These are phyloP conservation scores for Epinephelus awoara DNA, from an alignment of 2,797 vertebrate species.

Conservation along the genomic window DNA sequence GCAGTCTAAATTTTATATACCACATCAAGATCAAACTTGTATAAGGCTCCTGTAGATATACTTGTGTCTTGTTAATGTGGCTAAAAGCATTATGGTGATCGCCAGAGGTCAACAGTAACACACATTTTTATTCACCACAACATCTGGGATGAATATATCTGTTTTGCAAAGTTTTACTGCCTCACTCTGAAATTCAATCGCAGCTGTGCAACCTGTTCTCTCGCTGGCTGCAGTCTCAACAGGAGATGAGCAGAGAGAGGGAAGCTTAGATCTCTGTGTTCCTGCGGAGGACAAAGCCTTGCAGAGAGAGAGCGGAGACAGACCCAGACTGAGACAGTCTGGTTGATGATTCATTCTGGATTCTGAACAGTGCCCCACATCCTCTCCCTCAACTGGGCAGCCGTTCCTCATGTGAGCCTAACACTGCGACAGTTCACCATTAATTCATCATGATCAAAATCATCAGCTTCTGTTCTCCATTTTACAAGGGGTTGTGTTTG, in stretches of 20 bases:
- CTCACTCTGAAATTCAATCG: constrained; percentile 22
- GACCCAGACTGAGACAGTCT: constrained; percentile 19
- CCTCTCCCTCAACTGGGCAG: not conserved
- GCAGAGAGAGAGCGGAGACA: not conserved
- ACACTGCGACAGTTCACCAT: not conserved
- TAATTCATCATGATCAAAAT: constrained; percentile 27
- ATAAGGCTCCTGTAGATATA: not conserved
- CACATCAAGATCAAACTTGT: not conserved
- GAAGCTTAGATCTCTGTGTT: constrained; percentile 31
- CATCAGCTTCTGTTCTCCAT: constrained; percentile 8
- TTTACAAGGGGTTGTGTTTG: constrained; percentile 17
- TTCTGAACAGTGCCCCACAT: constrained; percentile 14
- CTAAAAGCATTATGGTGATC: not conserved
- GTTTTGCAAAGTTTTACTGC: constrained; percentile 7
- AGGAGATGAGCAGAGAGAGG: constrained; percentile 13
- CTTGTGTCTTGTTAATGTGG: not conserved
- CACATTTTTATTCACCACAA: constrained; percentile 1
- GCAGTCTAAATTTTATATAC: not conserved
- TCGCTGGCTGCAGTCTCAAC: not conserved
- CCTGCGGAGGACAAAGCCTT: constrained; percentile 14
- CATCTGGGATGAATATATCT: not conserved
- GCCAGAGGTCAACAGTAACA: not conserved
- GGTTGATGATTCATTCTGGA: constrained; percentile 19
- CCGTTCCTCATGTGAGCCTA: constrained; percentile 1
- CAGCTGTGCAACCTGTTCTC: constrained; percentile 12